A percentile compares a stretch with the other conserved stretches of the same genome.
These are phyloP conservation scores for Philereme vetulata DNA, from an alignment of 2,888 invertebrate genomes.

Conservation along the genomic window DNA sequence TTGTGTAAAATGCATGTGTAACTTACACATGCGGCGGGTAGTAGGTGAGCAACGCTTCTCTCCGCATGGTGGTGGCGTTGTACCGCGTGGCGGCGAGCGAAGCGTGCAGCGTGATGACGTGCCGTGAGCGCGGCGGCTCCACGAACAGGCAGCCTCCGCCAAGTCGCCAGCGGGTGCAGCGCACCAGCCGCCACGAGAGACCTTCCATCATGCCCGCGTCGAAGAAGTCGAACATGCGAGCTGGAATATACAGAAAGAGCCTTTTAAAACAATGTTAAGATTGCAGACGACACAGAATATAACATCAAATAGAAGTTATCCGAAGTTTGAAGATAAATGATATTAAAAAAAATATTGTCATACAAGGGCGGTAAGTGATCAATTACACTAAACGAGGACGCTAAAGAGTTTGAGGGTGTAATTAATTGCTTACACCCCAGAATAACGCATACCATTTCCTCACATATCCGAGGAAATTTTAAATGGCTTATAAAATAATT, in stretches of 20 bases:
- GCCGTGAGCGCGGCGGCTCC: slow-evolving; percentile 58
- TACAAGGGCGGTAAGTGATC: too few relatives aligned
- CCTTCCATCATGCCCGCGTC: slow-evolving; percentile 97
- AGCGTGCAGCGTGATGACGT: slow-evolving; percentile 88
- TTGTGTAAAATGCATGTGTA: slow-evolving; percentile 8
- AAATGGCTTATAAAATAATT: too few relatives aligned
- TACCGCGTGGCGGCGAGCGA: slow-evolving; percentile 62
- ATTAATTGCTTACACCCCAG: too few relatives aligned
- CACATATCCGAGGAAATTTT: too few relatives aligned
- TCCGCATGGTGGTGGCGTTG: slow-evolving; percentile 80
- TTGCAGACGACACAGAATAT: too few relatives aligned
- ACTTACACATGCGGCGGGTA: slow-evolving; percentile 94
- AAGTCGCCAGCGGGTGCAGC: slow-evolving; percentile 84
- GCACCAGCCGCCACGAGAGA: slow-evolving; percentile 91
- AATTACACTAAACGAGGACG: too few relatives aligned
- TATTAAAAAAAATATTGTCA: too few relatives aligned
- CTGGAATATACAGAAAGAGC: slow-evolving; percentile 78
- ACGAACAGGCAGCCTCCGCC: slow-evolving; percentile 77
- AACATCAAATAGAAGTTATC: too few relatives aligned
- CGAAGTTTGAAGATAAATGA: too few relatives aligned
- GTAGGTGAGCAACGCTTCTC: slow-evolving; percentile 92
- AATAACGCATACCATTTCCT: too few relatives aligned
- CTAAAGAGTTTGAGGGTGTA: too few relatives aligned
- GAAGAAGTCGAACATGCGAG: slow-evolving; percentile 96
- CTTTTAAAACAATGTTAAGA: background rate